phyloP scores from a whole-genome alignment of 2,888 invertebrate species.

The Tenthredo notha region DNA sequence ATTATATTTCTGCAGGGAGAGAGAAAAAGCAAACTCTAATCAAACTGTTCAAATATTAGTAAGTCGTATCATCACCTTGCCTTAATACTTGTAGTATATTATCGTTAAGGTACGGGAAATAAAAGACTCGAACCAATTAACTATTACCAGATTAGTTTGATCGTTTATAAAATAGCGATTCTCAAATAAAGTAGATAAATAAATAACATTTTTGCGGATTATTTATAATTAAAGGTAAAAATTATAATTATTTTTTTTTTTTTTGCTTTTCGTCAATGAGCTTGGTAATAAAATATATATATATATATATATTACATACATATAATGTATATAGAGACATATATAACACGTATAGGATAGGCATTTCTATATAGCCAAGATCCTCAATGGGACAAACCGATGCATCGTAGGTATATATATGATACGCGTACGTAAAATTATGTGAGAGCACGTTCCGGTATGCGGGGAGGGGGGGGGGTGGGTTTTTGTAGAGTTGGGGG shows the following conservation, averaged over 20 bases:
- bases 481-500: neutral
- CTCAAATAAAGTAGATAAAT: neutral
- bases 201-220: neutral
- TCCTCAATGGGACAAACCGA: neutral
- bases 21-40: slow-evolving; percentile 64
- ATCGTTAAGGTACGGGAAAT: neutral
- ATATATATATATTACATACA: no score
- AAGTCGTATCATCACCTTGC: slow-evolving; percentile 14
- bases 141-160: slow-evolving; percentile 31
- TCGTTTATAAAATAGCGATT: neutral
- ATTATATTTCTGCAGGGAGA: slow-evolving; percentile 59
- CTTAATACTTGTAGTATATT: neutral
- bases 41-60: slow-evolving; percentile 70
- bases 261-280: neutral
- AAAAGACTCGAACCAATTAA: slow-evolving; percentile 64
- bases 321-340: no score
- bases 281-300: no score
- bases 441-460: slow-evolving; percentile 60
- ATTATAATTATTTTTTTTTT: no score
- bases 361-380: no score
- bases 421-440: slow-evolving; percentile 57
- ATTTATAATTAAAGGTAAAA: no score
- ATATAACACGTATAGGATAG: no score
- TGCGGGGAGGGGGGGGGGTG: no score
- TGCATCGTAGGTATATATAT: neutral